phyloP scores from a whole-genome alignment of 53 echinoderm and acorn worm genomes.

The Pentamera pediparva region DNA sequence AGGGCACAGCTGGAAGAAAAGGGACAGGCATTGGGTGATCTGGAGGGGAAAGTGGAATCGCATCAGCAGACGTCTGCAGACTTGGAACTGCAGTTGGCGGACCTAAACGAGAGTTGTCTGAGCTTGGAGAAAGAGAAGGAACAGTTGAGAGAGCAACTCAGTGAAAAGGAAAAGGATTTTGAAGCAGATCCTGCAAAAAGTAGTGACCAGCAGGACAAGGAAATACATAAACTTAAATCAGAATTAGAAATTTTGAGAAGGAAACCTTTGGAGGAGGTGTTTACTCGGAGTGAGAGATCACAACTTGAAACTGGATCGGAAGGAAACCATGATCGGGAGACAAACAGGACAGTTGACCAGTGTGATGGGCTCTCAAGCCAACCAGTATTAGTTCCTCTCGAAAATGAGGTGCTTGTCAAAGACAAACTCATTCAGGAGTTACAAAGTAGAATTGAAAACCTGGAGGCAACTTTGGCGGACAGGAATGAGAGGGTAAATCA shows the following conservation, averaged over 20 bases:
- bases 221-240: background rate
- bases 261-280: background rate
- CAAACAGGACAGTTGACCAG: background rate
- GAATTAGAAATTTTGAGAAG: background rate
- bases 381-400: background rate
- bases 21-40: background rate
- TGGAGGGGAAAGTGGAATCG: slow-evolving; percentile 63
- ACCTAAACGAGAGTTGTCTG: slow-evolving; percentile 37
- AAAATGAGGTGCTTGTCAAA: background rate
- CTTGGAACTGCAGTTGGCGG: slow-evolving; percentile 13
- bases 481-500: slow-evolving; percentile 19
- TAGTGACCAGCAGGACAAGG: background rate
- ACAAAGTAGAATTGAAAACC: slow-evolving; percentile 32
- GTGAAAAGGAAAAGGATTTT: background rate
- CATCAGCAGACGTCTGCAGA: slow-evolving; percentile 40
- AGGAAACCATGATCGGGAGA: background rate
- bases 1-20: slow-evolving; percentile 44
- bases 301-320: background rate
- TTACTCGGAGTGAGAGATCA: background rate
- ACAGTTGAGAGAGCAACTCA: background rate
- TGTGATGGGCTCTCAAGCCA: background rate
- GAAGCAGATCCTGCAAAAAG: background rate
- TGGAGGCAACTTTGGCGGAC: slow-evolving; percentile 16
- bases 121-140: slow-evolving; percentile 45
- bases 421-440: slow-evolving; percentile 30